phyloP scores from a whole-genome alignment of 2,113 vertebrate species.

The Steatornis caripensis region DNA sequence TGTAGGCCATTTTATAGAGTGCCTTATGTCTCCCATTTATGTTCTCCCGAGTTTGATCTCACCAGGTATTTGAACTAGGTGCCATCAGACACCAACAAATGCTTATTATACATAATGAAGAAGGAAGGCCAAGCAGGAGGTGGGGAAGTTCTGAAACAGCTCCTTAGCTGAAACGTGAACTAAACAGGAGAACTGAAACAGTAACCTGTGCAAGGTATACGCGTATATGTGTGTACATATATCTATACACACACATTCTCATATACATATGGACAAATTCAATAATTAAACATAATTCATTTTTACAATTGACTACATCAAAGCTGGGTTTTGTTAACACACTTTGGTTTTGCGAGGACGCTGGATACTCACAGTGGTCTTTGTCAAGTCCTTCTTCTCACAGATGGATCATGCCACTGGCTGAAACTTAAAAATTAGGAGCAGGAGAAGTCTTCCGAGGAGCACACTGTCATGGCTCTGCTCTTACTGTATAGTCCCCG shows the following conservation, averaged over 20 bases:
- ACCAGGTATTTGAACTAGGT: neutral
- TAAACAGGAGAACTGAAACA: neutral
- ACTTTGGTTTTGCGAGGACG: neutral
- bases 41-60: neutral
- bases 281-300: neutral
- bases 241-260: neutral
- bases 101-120: neutral
- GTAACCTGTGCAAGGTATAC: neutral
- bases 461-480: accelerated
- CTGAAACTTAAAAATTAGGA: neutral
- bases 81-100: neutral
- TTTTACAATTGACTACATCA: neutral
- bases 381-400: neutral
- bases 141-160: neutral
- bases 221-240: accelerated
- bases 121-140: neutral
- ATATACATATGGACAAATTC: neutral
- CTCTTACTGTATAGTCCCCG: neutral
- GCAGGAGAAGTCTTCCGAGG: neutral
- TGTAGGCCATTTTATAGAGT: neutral
- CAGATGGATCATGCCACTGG: neutral
- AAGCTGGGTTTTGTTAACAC: neutral
- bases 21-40: neutral
- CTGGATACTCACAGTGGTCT: neutral
- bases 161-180: neutral